Conservation (phyloP, 2,113 vertebrate species). For the Caretta caretta region DNA sequence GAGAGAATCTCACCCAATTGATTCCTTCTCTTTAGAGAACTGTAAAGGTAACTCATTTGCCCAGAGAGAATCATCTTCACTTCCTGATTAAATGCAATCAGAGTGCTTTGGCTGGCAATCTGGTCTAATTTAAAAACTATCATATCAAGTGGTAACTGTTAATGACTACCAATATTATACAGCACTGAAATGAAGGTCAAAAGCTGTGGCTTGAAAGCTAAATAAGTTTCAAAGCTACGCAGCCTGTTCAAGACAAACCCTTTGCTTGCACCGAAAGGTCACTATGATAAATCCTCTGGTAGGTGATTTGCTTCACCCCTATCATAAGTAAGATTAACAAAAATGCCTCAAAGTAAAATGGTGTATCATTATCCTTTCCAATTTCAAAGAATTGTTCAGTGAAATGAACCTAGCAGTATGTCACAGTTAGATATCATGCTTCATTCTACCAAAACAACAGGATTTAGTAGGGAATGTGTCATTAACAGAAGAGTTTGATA, state of each 20-base stretch:
- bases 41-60: slow-evolving; percentile 52
- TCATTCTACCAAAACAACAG: background rate
- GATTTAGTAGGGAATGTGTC: background rate
- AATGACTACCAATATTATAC: slow-evolving; percentile 65
- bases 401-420: background rate
- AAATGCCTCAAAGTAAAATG: background rate
- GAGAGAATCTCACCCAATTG: slow-evolving; percentile 8
- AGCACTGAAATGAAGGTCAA: slow-evolving; percentile 74
- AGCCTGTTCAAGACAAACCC: background rate
- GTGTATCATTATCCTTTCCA: background rate
- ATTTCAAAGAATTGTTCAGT: background rate
- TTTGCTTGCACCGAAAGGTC: background rate
- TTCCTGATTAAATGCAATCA: slow-evolving; percentile 78
- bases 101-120: slow-evolving; percentile 53
- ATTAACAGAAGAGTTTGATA: background rate
- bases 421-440: background rate
- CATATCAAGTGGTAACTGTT: slow-evolving; percentile 67
- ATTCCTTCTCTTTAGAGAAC: slow-evolving; percentile 17
- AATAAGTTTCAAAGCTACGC: slow-evolving; percentile 1
- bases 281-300: background rate
- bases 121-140: slow-evolving; percentile 77
- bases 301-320: background rate
- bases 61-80: slow-evolving; percentile 42
- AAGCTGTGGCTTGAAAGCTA: slow-evolving; percentile 53
- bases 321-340: background rate